Percentiles rank a stretch among this genome's conserved stretches.
Evolutionary conservation across 2,113 vertebrate species (phyloP).

Genomic region (Mesocricetus auratus): DNA sequence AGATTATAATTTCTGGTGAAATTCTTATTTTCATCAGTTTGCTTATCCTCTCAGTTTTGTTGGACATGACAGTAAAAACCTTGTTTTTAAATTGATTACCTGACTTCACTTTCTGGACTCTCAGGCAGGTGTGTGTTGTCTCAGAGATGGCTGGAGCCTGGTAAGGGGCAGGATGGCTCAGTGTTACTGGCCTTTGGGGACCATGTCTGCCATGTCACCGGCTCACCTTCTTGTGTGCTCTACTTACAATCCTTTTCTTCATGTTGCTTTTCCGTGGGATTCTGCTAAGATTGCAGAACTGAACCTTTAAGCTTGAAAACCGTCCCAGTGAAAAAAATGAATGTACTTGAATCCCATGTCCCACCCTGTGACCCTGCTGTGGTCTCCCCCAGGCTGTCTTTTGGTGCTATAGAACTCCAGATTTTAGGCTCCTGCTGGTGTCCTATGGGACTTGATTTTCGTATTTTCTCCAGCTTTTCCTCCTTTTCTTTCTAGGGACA

Average conservation of each 20-base stretch:
- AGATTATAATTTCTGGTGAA: background rate
- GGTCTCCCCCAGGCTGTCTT: background rate
- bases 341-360: background rate
- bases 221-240: background rate
- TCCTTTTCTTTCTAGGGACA: background rate
- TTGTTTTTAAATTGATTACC: background rate
- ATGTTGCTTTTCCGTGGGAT: background rate
- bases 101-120: background rate
- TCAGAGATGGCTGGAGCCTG: no score
- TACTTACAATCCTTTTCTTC: background rate
- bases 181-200: background rate
- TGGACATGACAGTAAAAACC: background rate
- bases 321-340: background rate
- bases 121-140: background rate
- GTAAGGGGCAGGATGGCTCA: background rate
- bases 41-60: background rate
- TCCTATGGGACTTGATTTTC: background rate
- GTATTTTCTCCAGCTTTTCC: background rate
- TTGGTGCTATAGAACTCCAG: background rate
- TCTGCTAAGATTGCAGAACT: slow-evolving; percentile 25
- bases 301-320: background rate
- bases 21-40: background rate
- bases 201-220: background rate
- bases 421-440: background rate
- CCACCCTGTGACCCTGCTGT: no score